A percentile compares a stretch with the other conserved stretches of the same genome.
Conservation (phyloP, 2,888 invertebrate species). For the Sepioteuthis lessoniana region DNA sequence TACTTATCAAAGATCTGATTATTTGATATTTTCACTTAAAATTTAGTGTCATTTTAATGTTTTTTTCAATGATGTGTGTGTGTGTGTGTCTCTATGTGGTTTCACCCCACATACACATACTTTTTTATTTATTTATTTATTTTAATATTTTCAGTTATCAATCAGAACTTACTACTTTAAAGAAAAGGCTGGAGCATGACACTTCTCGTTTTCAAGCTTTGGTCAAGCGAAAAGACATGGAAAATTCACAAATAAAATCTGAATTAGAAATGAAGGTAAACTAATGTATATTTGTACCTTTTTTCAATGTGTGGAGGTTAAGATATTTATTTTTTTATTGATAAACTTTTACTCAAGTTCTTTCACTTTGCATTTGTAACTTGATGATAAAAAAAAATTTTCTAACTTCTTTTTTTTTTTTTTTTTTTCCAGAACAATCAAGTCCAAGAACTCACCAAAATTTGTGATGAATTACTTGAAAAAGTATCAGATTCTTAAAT, state of each 20-base stretch:
- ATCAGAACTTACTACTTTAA: neutral
- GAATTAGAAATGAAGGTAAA: constrained; percentile 34
- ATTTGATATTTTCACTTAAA: too few species aligned
- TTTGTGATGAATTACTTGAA: constrained; percentile 38
- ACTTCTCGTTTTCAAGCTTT: neutral
- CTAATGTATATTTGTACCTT: neutral
- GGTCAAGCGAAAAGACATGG: constrained; percentile 2
- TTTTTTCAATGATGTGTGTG: too few species aligned
- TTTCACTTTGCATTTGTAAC: neutral
- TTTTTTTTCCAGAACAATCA: constrained; percentile 2
- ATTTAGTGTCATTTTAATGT: too few species aligned
- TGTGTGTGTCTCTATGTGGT: too few species aligned
- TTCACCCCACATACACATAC: too few species aligned
- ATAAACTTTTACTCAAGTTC: neutral
- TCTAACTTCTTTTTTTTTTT: neutral
- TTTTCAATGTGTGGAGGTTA: too few species aligned
- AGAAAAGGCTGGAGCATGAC: neutral
- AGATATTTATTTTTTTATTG: neutral
- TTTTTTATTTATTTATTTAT: neutral
- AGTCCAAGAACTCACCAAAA: neutral
- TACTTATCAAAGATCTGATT: too few species aligned
- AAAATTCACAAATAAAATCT: neutral
- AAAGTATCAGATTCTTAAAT: neutral
- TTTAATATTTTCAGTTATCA: neutral
- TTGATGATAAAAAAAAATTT: neutral